Percentiles rank a stretch among this genome's conserved stretches.
These are phyloP conservation scores for Thaumatotibia leucotreta DNA, from an alignment of 1,140 invertebrate genomes.

Conservation along the genomic window DNA sequence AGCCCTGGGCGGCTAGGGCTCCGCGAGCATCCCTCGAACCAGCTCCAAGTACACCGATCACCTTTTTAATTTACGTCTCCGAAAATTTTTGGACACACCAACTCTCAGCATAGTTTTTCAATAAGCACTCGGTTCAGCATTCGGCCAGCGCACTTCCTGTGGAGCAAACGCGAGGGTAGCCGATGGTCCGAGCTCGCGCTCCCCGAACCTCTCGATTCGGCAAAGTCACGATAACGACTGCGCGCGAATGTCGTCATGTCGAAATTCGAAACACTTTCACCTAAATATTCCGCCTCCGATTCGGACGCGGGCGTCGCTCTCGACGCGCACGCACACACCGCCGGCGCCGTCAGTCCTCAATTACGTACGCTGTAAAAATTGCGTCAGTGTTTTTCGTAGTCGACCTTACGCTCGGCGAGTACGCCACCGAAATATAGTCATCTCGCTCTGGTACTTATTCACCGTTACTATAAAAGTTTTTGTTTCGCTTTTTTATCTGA, in stretches of 20 bases:
- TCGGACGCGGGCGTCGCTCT: slow-evolving; percentile 74
- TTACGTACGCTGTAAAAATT: slow-evolving; percentile 75
- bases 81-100: slow-evolving; percentile 63
- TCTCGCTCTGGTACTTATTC: slow-evolving; percentile 69
- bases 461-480: slow-evolving; percentile 56
- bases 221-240: slow-evolving; percentile 76
- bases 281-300: slow-evolving; percentile 75
- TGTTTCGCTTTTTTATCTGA: slow-evolving; percentile 71
- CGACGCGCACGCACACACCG: slow-evolving; percentile 71
- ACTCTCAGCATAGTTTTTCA: slow-evolving; percentile 66
- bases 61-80: slow-evolving; percentile 70
- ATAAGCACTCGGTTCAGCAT: slow-evolving; percentile 54
- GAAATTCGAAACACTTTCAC: slow-evolving; percentile 77
- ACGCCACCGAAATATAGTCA: slow-evolving; percentile 69
- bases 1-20: slow-evolving; percentile 57
- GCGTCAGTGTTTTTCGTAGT: slow-evolving; percentile 73
- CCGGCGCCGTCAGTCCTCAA: slow-evolving; percentile 56
- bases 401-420: slow-evolving; percentile 61
- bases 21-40: slow-evolving; percentile 62
- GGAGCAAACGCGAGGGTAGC: slow-evolving; percentile 32
- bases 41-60: slow-evolving; percentile 54
- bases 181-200: slow-evolving; percentile 31
- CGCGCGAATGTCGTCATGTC: slow-evolving; percentile 74
- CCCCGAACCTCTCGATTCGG: slow-evolving; percentile 71
- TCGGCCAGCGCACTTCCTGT: slow-evolving; percentile 58